Evolutionary conservation across 2,888 invertebrate species (phyloP).

Genomic region (Disparrhopalites patrizii): DNA sequence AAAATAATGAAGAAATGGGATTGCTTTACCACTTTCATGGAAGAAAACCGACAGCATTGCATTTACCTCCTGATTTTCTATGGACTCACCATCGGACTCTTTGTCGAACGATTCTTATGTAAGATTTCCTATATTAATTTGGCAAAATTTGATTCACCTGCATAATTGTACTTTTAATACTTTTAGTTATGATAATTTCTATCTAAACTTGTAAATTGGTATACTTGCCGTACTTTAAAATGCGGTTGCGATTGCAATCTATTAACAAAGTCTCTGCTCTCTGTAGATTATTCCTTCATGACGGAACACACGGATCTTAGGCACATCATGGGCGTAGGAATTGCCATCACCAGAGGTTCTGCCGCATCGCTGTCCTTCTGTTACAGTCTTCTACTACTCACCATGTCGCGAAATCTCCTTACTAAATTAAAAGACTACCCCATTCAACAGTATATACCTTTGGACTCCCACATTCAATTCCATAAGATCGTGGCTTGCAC

Average conservation of each 20-base stretch:
- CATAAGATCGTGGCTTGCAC: conserved; percentile 96
- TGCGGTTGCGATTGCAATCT: too few species aligned
- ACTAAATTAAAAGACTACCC: conserved; percentile 92
- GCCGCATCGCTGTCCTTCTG: conserved; percentile 93
- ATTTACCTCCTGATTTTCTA: conserved; percentile 93
- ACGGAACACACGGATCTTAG: conserved; percentile 90
- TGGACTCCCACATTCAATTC: conserved; percentile 93
- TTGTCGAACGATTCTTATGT: conserved; percentile 91
- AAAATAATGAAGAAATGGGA: conserved; percentile 79
- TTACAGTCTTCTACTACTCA: conserved; percentile 82
- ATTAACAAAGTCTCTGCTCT: too few species aligned
- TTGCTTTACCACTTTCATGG: conserved; percentile 80
- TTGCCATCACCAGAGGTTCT: conserved; percentile 89
- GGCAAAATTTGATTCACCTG: too few species aligned
- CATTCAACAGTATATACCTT: conserved; percentile 80
- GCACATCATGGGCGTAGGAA: conserved; percentile 96
- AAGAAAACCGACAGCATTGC: conserved; percentile 93
- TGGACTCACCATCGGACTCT: conserved; percentile 88
- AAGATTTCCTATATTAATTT: too few species aligned
- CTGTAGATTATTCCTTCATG: conserved; percentile 96
- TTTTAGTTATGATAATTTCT: too few species aligned
- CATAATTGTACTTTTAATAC: too few species aligned
- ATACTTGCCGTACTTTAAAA: too few species aligned
- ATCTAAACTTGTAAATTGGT: too few species aligned
- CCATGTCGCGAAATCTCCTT: conserved; percentile 87